Conservation (phyloP, 1,140 invertebrate genomes). For the Heliconius himera region DNA sequence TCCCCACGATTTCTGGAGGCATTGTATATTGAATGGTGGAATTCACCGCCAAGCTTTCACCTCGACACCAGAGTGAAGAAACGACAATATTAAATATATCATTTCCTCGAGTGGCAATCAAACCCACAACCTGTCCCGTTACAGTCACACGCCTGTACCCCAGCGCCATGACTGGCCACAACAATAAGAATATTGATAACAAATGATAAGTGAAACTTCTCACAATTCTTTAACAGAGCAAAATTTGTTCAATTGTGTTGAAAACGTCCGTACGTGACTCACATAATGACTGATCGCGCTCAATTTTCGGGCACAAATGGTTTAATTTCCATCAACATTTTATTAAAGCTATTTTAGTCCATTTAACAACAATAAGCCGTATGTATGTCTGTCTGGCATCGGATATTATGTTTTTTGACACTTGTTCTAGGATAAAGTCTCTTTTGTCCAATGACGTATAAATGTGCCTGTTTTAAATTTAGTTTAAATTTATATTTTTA, state of each 20-base stretch:
- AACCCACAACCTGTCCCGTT: too few species aligned
- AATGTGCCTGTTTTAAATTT: not conserved
- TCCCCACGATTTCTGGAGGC: too few species aligned
- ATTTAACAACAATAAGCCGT: conserved; percentile 34
- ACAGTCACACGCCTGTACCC: too few species aligned
- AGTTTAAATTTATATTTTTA: not conserved
- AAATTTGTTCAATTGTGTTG: conserved; percentile 41
- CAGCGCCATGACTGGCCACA: too few species aligned
- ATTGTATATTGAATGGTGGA: too few species aligned
- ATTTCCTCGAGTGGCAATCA: too few species aligned
- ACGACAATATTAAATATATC: too few species aligned
- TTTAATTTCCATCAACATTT: conserved; percentile 40
- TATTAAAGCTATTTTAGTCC: conserved; percentile 42
- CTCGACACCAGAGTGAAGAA: too few species aligned
- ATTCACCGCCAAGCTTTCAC: too few species aligned
- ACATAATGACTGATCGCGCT: conserved; percentile 30
- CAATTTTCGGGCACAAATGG: conserved; percentile 38
- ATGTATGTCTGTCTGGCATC: conserved; percentile 25
- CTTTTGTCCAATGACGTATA: not conserved
- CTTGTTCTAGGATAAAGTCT: not conserved
- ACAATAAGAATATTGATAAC: conserved; percentile 47
- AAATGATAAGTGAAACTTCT: conserved; percentile 37
- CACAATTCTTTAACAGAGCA: conserved; percentile 28
- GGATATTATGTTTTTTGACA: conserved; percentile 28
- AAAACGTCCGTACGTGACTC: conserved; percentile 37